These are phyloP conservation scores for Erynnis tages DNA, from an alignment of 2,888 invertebrate species.

Conservation along the genomic window DNA sequence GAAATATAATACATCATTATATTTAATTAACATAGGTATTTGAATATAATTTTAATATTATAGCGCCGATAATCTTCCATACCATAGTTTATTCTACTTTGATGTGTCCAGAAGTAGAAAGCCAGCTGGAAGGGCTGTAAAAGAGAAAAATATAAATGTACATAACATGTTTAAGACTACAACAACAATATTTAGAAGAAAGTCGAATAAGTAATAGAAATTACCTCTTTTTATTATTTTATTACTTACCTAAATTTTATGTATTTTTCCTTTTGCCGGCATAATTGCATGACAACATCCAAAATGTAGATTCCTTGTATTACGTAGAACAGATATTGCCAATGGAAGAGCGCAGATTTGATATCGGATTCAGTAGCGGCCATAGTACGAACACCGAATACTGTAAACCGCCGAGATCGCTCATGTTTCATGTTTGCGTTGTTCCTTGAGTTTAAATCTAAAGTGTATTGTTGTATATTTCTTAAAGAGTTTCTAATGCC, in stretches of 20 bases:
- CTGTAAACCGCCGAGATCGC: no score
- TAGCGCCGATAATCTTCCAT: neutral
- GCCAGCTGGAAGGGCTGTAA: neutral
- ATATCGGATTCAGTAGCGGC: neutral
- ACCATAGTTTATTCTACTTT: neutral
- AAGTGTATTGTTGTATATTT: neutral
- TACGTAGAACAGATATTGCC: conserved; percentile 61
- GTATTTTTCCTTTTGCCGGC: conserved; percentile 31
- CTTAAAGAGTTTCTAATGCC: no score
- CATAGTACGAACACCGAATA: no score
- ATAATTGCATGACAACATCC: conserved; percentile 50
- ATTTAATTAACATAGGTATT: no score
- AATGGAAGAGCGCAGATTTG: conserved; percentile 32
- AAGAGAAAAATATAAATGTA: no score
- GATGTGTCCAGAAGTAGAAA: neutral
- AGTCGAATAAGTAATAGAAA: neutral
- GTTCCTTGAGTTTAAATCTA: neutral
- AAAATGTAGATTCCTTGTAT: conserved; percentile 62
- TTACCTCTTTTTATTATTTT: no score
- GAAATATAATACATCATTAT: no score
- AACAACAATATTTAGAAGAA: no score
- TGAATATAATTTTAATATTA: neutral
- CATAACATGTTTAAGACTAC: no score
- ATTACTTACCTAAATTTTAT: conserved; percentile 15
- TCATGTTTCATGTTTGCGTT: no score